phyloP scores from a whole-genome alignment of 2,113 vertebrate genomes.

The Macroglossus sobrinus region DNA sequence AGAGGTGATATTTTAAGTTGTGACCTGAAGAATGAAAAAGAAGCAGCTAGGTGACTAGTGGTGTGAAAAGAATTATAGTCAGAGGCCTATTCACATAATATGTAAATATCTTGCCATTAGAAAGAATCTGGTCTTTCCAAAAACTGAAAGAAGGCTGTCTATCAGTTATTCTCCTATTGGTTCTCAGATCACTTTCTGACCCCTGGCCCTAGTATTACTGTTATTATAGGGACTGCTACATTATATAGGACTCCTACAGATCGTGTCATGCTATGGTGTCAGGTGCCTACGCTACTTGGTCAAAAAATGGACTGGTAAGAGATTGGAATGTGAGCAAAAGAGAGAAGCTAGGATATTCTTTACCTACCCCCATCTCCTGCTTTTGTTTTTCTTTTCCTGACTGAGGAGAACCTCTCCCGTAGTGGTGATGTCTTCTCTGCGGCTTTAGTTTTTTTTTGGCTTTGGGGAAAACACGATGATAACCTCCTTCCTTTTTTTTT shows the following conservation, averaged over 20 bases:
- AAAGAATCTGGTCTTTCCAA: neutral
- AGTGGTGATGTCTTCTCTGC: neutral
- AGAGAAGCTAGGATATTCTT: neutral
- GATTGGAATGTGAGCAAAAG: neutral
- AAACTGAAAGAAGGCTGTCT: neutral
- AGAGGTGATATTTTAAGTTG: neutral
- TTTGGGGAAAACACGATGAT: neutral
- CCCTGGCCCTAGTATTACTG: neutral
- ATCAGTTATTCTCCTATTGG: neutral
- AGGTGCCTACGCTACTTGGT: neutral
- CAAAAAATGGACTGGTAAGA: neutral
- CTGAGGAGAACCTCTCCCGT: neutral
- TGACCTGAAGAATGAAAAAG: neutral
- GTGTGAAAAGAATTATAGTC: neutral
- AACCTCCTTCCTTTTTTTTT: neutral
- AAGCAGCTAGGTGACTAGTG: neutral
- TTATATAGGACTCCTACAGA: neutral
- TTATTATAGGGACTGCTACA: too few species aligned
- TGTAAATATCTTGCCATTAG: neutral
- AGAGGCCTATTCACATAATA: neutral
- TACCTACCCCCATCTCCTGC: neutral
- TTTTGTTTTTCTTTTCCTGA: neutral
- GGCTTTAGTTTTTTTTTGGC: neutral
- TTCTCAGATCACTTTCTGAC: neutral
- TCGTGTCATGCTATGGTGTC: neutral